Conservation (phyloP, 2,113 vertebrate species). For the Telmatochromis sp. region DNA sequence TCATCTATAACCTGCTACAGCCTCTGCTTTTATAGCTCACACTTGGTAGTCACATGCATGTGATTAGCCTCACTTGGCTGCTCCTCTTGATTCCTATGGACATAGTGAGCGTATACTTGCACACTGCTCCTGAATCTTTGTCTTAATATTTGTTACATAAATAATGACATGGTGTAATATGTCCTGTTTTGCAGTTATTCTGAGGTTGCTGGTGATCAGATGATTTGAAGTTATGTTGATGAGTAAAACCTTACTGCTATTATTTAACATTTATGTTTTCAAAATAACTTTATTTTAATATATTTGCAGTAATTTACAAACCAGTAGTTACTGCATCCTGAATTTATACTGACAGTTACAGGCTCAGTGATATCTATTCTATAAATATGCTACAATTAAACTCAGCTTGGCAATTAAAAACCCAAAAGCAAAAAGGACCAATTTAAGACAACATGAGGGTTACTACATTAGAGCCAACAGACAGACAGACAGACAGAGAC, state of each 20-base stretch:
- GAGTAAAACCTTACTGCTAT: neutral
- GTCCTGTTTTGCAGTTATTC: neutral
- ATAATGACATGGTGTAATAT: neutral
- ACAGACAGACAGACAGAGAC: accelerated
- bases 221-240: neutral
- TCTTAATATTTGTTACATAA: neutral
- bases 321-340: neutral
- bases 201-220: neutral
- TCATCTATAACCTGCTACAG: accelerated
- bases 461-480: neutral
- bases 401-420: neutral
- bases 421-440: neutral
- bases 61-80: neutral
- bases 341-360: neutral
- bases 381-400: neutral
- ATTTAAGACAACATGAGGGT: neutral
- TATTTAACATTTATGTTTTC: too few relatives aligned
- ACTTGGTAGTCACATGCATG: neutral
- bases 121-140: neutral
- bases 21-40: neutral
- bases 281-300: too few relatives aligned
- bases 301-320: neutral
- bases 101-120: neutral
- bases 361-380: neutral
- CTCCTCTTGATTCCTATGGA: neutral